Conservation (phyloP, 2,888 invertebrate species). For the Agonopterix subpropinquella region DNA sequence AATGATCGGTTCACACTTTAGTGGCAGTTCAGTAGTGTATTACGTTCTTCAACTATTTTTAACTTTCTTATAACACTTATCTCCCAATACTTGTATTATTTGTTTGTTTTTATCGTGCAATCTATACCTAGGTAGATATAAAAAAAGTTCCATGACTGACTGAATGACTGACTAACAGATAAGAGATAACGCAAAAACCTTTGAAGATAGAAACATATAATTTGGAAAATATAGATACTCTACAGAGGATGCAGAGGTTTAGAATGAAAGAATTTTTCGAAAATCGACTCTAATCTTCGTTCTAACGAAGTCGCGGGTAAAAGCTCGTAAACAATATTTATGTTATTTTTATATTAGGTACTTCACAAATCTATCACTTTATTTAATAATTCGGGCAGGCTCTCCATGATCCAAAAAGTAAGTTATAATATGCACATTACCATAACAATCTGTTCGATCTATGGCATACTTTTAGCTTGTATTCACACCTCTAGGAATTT, state of each 20-base stretch:
- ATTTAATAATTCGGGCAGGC: neutral
- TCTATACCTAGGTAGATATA: no score
- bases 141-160: no score
- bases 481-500: slow-evolving; percentile 75
- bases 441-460: slow-evolving; percentile 23
- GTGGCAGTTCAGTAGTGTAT: slow-evolving; percentile 60
- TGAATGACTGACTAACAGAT: no score
- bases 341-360: neutral
- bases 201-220: no score
- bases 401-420: neutral
- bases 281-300: no score
- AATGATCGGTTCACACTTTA: slow-evolving; percentile 69
- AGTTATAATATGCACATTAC: neutral
- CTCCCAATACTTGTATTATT: neutral
- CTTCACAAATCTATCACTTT: neutral
- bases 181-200: no score
- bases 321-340: neutral
- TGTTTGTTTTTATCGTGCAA: no score
- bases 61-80: slow-evolving; percentile 10
- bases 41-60: slow-evolving; percentile 54
- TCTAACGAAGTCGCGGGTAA: no score
- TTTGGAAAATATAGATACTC: no score
- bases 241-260: no score
- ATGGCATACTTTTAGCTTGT: slow-evolving; percentile 53
- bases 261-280: no score